Percentiles rank a stretch among this genome's conserved stretches.
Conservation (phyloP, 2,888 invertebrate species). For the Ophion obscuratus region DNA sequence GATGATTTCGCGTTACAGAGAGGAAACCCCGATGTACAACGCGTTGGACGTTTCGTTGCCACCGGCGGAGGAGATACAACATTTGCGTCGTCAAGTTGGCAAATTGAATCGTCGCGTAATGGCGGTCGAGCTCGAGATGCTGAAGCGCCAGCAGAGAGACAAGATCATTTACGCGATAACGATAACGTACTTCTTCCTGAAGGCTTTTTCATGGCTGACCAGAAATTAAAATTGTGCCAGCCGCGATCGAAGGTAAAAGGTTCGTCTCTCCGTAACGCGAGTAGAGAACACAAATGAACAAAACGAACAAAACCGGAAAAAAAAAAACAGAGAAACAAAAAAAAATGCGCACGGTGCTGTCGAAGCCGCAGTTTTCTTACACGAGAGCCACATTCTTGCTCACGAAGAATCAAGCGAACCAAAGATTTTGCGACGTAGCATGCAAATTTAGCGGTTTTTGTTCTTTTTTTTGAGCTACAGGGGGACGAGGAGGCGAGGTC, state of each 20-base stretch:
- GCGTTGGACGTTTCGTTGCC: conserved; percentile 79
- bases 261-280: conserved; percentile 8
- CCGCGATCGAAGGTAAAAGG: conserved; percentile 31
- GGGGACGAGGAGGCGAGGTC: not conserved
- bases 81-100: conserved; percentile 93
- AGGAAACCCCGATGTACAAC: conserved; percentile 87
- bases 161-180: conserved; percentile 93
- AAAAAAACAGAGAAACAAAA: conserved; percentile 12
- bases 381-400: conserved; percentile 61
- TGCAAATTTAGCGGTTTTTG: conserved; percentile 41
- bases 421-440: conserved; percentile 68
- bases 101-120: conserved; percentile 94
- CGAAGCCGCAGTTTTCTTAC: conserved; percentile 63
- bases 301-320: not conserved
- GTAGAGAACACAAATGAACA: not conserved
- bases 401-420: conserved; percentile 67
- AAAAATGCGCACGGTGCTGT: conserved; percentile 67
- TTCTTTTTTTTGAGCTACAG: conserved; percentile 16
- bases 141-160: conserved; percentile 93
- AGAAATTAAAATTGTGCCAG: conserved; percentile 83
- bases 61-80: conserved; percentile 91
- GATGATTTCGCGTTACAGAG: conserved; percentile 83
- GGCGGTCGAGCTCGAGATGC: conserved; percentile 93
- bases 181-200: conserved; percentile 93
- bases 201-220: conserved; percentile 93